These are phyloP conservation scores for Isotomurus palustris DNA, from an alignment of 2,888 invertebrate species.

Conservation along the genomic window DNA sequence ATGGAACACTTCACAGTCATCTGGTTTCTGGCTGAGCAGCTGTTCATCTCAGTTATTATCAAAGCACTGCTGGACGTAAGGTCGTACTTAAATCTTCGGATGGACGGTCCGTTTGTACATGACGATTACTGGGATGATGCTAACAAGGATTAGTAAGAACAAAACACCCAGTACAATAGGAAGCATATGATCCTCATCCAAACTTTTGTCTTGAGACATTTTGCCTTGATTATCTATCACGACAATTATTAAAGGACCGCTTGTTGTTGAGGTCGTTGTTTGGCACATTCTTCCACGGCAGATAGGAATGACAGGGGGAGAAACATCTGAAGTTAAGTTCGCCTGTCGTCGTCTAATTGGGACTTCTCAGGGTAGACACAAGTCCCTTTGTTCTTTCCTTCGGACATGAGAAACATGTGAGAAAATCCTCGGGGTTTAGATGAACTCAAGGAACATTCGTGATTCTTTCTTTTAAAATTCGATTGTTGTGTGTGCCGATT, in stretches of 20 bases:
- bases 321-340: slow-evolving; percentile 46
- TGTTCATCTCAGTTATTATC: slow-evolving; percentile 20
- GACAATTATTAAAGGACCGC: too few relatives aligned
- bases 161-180: slow-evolving; percentile 28
- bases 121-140: slow-evolving; percentile 28
- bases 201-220: too few relatives aligned
- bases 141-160: slow-evolving; percentile 22
- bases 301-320: background rate
- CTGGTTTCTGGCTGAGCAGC: slow-evolving; percentile 27
- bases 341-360: slow-evolving; percentile 45
- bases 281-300: background rate
- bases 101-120: slow-evolving; percentile 33
- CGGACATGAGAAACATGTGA: slow-evolving; percentile 50
- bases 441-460: slow-evolving; percentile 33
- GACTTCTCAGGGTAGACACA: slow-evolving; percentile 51
- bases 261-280: too few relatives aligned
- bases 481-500: slow-evolving; percentile 31
- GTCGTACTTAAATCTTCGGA: slow-evolving; percentile 40
- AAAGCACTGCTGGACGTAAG: slow-evolving; percentile 41
- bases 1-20: slow-evolving; percentile 39
- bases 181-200: slow-evolving; percentile 11
- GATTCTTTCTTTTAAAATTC: slow-evolving; percentile 37
- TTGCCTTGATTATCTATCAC: too few relatives aligned
- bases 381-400: slow-evolving; percentile 24
- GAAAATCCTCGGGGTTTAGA: slow-evolving; percentile 45